Conservation (phyloP, 2,888 invertebrate genomes). For the Nomada ruficornis region DNA sequence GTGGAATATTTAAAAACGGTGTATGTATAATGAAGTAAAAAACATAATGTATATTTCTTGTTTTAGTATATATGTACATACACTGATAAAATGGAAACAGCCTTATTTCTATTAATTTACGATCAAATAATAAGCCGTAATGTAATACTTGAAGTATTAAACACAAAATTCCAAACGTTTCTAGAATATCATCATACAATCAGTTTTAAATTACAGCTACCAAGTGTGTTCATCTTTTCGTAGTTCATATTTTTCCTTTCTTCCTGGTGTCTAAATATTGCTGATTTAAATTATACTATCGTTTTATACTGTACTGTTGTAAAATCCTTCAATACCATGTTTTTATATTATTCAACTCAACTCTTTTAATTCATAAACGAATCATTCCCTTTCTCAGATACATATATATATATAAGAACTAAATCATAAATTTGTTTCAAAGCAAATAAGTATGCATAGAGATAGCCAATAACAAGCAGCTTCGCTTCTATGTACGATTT, state of each 20-base stretch:
- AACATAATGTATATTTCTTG: constrained; percentile 73
- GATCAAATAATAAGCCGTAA: constrained; percentile 55
- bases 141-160: constrained; percentile 60
- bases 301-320: background rate
- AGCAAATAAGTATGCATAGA: constrained; percentile 8
- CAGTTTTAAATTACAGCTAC: constrained; percentile 24
- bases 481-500: constrained; percentile 5
- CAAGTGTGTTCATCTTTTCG: background rate
- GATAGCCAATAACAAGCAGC: constrained; percentile 1
- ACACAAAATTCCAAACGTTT: constrained; percentile 33
- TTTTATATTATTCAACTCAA: constrained; percentile 3
- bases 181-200: constrained; percentile 43
- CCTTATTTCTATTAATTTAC: constrained; percentile 61
- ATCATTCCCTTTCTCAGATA: background rate
- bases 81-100: constrained; percentile 68
- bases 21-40: constrained; percentile 68
- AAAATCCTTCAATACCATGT: background rate
- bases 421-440: background rate
- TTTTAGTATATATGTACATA: constrained; percentile 70
- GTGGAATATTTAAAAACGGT: constrained; percentile 17
- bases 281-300: constrained; percentile 2
- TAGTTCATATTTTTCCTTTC: background rate
- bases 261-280: background rate
- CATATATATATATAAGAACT: constrained; percentile 7
- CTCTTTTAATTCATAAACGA: background rate